A percentile compares a stretch with the other conserved stretches of the same genome.
Evolutionary conservation across 2,113 vertebrate species (phyloP).

Genomic region (Abramis brama): DNA sequence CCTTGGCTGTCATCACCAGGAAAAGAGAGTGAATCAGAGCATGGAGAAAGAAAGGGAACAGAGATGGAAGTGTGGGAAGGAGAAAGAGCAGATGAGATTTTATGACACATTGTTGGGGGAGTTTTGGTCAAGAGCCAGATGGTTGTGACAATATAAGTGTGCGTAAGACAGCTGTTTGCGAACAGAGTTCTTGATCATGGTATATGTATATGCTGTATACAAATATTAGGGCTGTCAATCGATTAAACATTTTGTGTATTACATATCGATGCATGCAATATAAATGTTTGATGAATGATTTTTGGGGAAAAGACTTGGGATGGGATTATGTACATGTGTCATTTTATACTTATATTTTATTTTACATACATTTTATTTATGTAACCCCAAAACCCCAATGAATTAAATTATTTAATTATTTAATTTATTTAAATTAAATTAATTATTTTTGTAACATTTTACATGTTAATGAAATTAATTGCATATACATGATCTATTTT

Average conservation of each 20-base stretch:
- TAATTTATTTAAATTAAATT: too few species aligned
- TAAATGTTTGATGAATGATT: background rate
- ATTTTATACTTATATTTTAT: too few species aligned
- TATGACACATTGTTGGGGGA: background rate
- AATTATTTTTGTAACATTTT: too few species aligned
- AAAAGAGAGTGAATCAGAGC: slow-evolving; percentile 43
- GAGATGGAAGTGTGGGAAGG: background rate
- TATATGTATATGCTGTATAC: slow-evolving; percentile 22
- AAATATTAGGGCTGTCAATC: background rate
- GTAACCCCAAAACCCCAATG: too few species aligned
- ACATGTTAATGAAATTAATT: too few species aligned
- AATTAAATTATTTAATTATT: too few species aligned
- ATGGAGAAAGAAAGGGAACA: slow-evolving; percentile 3
- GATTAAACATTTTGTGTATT: background rate
- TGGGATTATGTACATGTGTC: too few species aligned
- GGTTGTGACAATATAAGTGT: slow-evolving; percentile 10
- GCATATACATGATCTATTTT: background rate
- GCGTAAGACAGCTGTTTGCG: background rate
- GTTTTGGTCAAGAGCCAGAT: slow-evolving; percentile 17
- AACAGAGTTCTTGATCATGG: slow-evolving; percentile 8
- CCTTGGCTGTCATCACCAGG: slow-evolving; percentile 42
- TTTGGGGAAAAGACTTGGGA: background rate
- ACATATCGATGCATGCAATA: background rate
- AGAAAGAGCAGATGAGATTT: slow-evolving; percentile 8
- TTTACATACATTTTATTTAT: too few species aligned